These are phyloP conservation scores for Peribatodes rhomboidaria DNA, from an alignment of 2,888 invertebrate genomes.

Conservation along the genomic window DNA sequence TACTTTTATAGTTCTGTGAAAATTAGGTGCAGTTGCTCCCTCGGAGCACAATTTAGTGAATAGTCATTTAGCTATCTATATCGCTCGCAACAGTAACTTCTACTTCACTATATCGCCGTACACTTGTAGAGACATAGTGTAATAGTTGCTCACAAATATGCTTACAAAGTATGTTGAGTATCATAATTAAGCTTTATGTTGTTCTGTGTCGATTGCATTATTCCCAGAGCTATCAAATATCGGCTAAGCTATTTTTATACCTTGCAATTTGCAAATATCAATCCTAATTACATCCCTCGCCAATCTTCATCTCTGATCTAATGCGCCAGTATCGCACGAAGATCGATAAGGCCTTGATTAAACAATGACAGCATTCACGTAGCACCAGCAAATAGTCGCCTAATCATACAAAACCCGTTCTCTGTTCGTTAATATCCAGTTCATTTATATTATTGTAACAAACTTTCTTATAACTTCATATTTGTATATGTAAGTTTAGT, in stretches of 20 bases:
- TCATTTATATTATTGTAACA: background rate
- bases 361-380: background rate
- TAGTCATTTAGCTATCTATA: constrained; percentile 43
- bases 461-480: too few species aligned
- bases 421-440: background rate
- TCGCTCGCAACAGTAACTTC: constrained; percentile 13
- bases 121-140: background rate
- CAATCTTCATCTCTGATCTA: background rate
- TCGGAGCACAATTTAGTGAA: constrained; percentile 29
- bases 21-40: too few species aligned
- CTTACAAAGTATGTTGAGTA: background rate
- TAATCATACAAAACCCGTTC: background rate
- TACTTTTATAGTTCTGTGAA: too few species aligned
- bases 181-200: background rate
- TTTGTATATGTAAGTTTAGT: too few species aligned
- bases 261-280: background rate
- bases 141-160: background rate
- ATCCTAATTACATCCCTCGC: background rate
- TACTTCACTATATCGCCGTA: constrained; percentile 4
- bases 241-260: background rate
- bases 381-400: constrained; percentile 3
- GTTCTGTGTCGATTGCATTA: background rate
- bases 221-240: background rate
- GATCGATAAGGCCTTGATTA: background rate
- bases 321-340: background rate